Conservation (phyloP, 2,888 invertebrate genomes). For the Enoplolaimus lenunculus region DNA sequence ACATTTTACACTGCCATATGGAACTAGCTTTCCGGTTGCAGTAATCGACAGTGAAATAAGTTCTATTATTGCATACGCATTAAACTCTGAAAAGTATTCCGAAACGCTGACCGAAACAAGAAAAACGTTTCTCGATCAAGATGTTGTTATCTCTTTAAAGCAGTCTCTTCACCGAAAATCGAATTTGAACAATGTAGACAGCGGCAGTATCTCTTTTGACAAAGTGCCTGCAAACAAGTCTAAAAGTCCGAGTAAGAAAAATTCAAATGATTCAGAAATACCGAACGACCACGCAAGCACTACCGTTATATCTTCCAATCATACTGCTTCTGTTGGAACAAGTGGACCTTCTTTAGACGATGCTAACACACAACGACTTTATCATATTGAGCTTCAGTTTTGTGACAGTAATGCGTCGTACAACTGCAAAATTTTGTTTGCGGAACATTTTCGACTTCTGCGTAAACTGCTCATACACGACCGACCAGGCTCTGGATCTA, state of each 20-base stretch:
- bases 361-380: constrained; percentile 17
- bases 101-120: constrained; percentile 32
- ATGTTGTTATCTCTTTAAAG: constrained; percentile 18
- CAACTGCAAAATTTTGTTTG: constrained; percentile 64
- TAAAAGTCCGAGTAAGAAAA: not conserved
- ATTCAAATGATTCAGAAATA: not conserved
- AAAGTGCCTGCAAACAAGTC: not conserved
- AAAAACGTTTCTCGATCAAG: not conserved
- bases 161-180: constrained; percentile 8
- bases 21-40: constrained; percentile 46
- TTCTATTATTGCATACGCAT: constrained; percentile 67
- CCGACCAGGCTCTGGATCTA: constrained; percentile 49
- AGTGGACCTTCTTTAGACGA: constrained; percentile 15
- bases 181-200: constrained; percentile 18
- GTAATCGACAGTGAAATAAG: constrained; percentile 67
- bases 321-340: not conserved
- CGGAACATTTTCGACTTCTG: constrained; percentile 71
- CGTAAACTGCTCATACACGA: constrained; percentile 52
- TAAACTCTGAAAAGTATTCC: constrained; percentile 59
- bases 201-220: constrained; percentile 22
- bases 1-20: constrained; percentile 53
- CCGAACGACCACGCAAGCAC: not conserved
- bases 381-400: constrained; percentile 47
- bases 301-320: no score
- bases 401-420: constrained; percentile 55